These are phyloP conservation scores for Alcis repandata DNA, from an alignment of 2,888 invertebrate species.

Conservation along the genomic window DNA sequence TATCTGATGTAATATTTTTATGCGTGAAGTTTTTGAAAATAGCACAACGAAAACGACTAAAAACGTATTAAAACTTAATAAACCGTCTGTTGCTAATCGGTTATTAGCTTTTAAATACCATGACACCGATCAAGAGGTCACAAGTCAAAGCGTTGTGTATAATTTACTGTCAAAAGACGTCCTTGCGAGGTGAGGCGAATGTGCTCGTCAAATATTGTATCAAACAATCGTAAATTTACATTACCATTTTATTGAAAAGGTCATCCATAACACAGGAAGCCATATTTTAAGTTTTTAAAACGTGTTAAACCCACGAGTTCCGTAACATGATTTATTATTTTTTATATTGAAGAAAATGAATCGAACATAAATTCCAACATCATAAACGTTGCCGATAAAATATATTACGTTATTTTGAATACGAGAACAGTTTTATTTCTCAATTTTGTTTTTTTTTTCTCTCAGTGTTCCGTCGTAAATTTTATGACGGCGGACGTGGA, in stretches of 20 bases:
- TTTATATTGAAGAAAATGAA: slow-evolving; percentile 65
- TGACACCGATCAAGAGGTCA: slow-evolving; percentile 19
- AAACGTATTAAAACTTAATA: slow-evolving; percentile 4
- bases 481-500: slow-evolving; percentile 64
- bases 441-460: slow-evolving; percentile 67
- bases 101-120: slow-evolving; percentile 21
- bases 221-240: slow-evolving; percentile 48
- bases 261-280: slow-evolving; percentile 61
- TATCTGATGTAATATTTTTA: too few relatives aligned
- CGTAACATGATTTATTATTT: slow-evolving; percentile 66
- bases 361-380: slow-evolving; percentile 67
- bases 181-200: slow-evolving; percentile 33
- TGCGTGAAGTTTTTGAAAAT: neutral
- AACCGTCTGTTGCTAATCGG: slow-evolving; percentile 12
- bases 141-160: slow-evolving; percentile 16
- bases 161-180: slow-evolving; percentile 31
- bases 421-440: slow-evolving; percentile 74
- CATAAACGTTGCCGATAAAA: slow-evolving; percentile 70
- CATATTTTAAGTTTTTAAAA: slow-evolving; percentile 55
- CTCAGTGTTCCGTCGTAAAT: slow-evolving; percentile 61
- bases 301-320: slow-evolving; percentile 59
- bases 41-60: neutral
- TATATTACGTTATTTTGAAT: slow-evolving; percentile 71
- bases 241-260: slow-evolving; percentile 54
- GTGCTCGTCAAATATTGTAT: slow-evolving; percentile 42